These are phyloP conservation scores for Tenthredo scrophulariae DNA, from an alignment of 2,888 invertebrate genomes.

Conservation along the genomic window DNA sequence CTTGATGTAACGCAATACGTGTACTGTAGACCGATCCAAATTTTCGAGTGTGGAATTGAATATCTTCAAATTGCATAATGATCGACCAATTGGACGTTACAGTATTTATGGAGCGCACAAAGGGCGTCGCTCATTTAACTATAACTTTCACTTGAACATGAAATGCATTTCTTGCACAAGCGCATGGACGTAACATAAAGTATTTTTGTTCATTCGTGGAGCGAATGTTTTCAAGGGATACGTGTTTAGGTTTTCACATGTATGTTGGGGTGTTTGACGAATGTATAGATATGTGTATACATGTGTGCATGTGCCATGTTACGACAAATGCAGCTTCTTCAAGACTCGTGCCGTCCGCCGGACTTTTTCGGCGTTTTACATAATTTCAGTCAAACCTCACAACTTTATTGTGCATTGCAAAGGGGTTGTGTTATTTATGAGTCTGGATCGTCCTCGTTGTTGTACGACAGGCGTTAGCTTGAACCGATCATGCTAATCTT, in stretches of 20 bases:
- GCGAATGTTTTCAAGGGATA: slow-evolving; percentile 1
- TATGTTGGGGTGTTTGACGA: neutral
- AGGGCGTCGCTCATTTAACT: neutral
- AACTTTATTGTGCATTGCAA: neutral
- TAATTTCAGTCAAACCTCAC: neutral
- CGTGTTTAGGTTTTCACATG: slow-evolving; percentile 26
- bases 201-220: neutral
- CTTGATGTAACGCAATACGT: neutral
- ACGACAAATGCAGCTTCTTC: neutral
- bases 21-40: neutral
- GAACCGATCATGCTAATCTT: slow-evolving; percentile 18
- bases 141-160: neutral
- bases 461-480: slow-evolving; percentile 25
- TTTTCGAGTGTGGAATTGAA: neutral
- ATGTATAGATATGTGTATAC: neutral
- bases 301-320: neutral
- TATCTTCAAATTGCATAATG: neutral
- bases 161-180: slow-evolving; percentile 6
- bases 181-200: neutral
- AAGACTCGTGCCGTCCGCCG: neutral
- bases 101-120: neutral
- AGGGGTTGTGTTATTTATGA: neutral
- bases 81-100: neutral
- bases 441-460: slow-evolving; percentile 10
- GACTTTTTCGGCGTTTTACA: neutral